Conservation (phyloP, 2,888 invertebrate genomes). For the Caprella mutica region DNA sequence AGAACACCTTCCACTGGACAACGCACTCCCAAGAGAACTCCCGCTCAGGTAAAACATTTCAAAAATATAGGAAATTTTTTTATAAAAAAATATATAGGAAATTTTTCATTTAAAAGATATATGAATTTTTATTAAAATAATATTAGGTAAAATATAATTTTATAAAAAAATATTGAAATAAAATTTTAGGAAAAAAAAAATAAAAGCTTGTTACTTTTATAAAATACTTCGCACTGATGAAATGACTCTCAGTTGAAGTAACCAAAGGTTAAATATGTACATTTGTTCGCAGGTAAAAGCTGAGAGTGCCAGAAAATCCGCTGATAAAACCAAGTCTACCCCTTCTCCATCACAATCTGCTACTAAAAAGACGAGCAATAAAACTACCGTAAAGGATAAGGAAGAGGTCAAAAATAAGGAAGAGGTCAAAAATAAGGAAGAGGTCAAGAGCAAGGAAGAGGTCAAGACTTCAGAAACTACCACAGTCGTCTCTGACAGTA, state of each 20-base stretch:
- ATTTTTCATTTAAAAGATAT: too few species aligned
- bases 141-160: too few species aligned
- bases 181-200: too few species aligned
- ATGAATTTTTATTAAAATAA: too few species aligned
- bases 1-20: slow-evolving; percentile 19
- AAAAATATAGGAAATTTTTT: too few species aligned
- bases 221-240: too few species aligned
- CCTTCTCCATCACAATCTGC: slow-evolving; percentile 45
- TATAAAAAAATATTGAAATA: too few species aligned
- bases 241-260: too few species aligned
- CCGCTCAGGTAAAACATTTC: slow-evolving; percentile 26
- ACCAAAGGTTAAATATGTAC: too few species aligned
- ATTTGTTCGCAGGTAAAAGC: slow-evolving; percentile 31
- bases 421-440: neutral
- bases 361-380: slow-evolving; percentile 10
- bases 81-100: too few species aligned
- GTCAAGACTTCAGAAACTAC: neutral
- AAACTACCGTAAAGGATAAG: neutral
- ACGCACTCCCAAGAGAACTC: slow-evolving; percentile 29
- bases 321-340: slow-evolving; percentile 36
- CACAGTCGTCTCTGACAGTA: neutral
- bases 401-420: neutral
- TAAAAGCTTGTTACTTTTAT: too few species aligned
- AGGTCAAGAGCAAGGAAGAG: too few species aligned
- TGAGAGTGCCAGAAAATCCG: slow-evolving; percentile 18